Base-by-base conservation (phyloP, 2,113 vertebrate genomes). In the Setophaga kirtlandii region DNA sequence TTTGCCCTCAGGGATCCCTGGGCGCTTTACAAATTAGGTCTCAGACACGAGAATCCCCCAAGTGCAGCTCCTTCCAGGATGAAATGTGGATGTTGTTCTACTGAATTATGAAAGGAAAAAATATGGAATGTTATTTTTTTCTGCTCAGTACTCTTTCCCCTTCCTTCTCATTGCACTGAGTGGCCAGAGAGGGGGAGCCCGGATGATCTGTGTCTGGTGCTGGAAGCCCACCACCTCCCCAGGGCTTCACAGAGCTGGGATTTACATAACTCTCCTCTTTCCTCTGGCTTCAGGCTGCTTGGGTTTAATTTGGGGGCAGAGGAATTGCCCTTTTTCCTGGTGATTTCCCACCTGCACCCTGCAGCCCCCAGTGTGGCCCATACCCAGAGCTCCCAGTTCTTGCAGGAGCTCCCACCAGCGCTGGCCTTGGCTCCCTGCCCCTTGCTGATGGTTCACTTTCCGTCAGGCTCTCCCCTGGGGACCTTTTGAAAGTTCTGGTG, bases 371-470 rank as follows among this genome's bases (percentile, higher is more conserved):
- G n/a, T 0, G 2, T 3, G 5, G 42, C 58, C 69, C 42, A 11
- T 30, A 3, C 20, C 3, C 4, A 15, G 0, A 0, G 39, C 76
- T 94, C n/a, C 10, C 0, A 9, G 3, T 50, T 60, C 28, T 27
- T n/a, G 15, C 70, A 47, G 63, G 55, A 90, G 70, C 68, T 89
- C 41, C 44, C 75, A 59, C 37, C 69, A 42, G 53, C 1, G 1
- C 86, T 77, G 79, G 5, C 18, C 3, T 37, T 96, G 86, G 87
- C 89, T 86, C 31, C 7, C 1, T 1, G 17, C 89, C 83, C 59
- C 68, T 67, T 53, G 55, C 73, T 91, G 87, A 74, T 70, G 77
- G 52, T 60, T 94, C 52, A 4, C 55, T 96, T 96, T 88, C 89
- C 15, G 0, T 88, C 87, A 89, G 60, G 30, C 55, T 89, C 39